Evolutionary conservation across 2,888 invertebrate species (phyloP).

Genomic region (Chymomyza amoena): DNA sequence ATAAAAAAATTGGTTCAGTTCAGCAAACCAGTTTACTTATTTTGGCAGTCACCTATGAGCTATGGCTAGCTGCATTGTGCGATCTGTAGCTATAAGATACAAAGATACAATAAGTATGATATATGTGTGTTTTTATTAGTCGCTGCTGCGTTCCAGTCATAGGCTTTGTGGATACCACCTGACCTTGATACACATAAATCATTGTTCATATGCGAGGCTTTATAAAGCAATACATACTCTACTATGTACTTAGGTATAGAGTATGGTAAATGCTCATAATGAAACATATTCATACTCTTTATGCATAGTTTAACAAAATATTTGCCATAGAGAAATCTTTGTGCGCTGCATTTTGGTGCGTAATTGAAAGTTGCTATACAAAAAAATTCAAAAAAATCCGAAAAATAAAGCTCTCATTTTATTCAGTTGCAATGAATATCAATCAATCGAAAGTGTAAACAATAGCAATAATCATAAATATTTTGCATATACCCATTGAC

Average conservation of each 20-base stretch:
- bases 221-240: background rate
- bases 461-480: background rate
- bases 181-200: slow-evolving; percentile 68
- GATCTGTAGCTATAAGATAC: background rate
- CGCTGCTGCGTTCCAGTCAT: slow-evolving; percentile 53
- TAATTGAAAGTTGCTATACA: background rate
- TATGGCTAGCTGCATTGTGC: background rate
- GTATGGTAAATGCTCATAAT: slow-evolving; percentile 46
- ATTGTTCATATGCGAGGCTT: slow-evolving; percentile 39
- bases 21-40: slow-evolving; percentile 33
- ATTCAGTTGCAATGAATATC: background rate
- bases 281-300: slow-evolving; percentile 28
- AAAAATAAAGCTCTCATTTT: background rate
- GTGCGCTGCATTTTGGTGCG: background rate
- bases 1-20: slow-evolving; percentile 61
- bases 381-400: background rate
- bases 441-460: background rate
- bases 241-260: slow-evolving; percentile 16
- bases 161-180: slow-evolving; percentile 52
- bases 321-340: background rate
- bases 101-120: slow-evolving; percentile 1
- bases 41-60: slow-evolving; percentile 12
- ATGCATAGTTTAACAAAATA: slow-evolving; percentile 5
- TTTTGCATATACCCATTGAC: background rate
- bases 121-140: slow-evolving; percentile 34